Conservation (phyloP, 2,888 invertebrate species). For the Serrognathus titanus region DNA sequence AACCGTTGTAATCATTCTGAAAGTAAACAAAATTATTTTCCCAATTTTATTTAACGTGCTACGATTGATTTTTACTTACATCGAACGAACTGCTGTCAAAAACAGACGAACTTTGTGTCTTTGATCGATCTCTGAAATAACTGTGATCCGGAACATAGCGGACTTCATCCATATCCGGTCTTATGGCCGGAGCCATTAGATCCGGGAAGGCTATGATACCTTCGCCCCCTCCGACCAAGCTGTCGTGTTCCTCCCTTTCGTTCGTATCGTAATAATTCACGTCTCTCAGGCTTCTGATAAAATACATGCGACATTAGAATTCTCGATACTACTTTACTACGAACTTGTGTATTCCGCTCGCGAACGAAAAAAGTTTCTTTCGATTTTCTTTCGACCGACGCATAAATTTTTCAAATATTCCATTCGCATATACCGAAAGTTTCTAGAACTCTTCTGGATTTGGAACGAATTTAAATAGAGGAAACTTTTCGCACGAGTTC, state of each 20-base stretch:
- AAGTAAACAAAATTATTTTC: slow-evolving; percentile 2
- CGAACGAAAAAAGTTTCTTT: no score
- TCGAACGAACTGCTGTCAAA: slow-evolving; percentile 40
- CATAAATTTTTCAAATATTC: no score
- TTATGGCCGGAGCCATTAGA: slow-evolving; percentile 43
- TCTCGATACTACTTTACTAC: neutral
- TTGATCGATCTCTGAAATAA: slow-evolving; percentile 37
- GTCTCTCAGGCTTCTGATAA: slow-evolving; percentile 32
- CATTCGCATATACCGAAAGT: no score
- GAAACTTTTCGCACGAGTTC: no score
- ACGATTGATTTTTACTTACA: slow-evolving; percentile 22
- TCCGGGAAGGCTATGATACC: slow-evolving; percentile 47
- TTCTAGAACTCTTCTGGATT: no score
- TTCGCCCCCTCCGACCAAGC: slow-evolving; percentile 27
- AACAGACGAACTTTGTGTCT: slow-evolving; percentile 33
- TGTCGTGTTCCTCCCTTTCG: slow-evolving; percentile 26
- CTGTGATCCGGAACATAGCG: slow-evolving; percentile 39
- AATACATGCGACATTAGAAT: slow-evolving; percentile 1
- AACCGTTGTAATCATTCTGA: slow-evolving; percentile 15
- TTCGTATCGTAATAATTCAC: slow-evolving; percentile 30
- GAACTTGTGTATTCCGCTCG: no score
- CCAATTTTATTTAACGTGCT: neutral
- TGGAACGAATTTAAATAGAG: no score
- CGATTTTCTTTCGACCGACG: no score
- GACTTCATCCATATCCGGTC: slow-evolving; percentile 32